Evolutionary conservation across 2,888 invertebrate genomes (phyloP), one percentile per base, ranked within the genome.

Genomic region (Sminthurides aquaticus): DNA sequence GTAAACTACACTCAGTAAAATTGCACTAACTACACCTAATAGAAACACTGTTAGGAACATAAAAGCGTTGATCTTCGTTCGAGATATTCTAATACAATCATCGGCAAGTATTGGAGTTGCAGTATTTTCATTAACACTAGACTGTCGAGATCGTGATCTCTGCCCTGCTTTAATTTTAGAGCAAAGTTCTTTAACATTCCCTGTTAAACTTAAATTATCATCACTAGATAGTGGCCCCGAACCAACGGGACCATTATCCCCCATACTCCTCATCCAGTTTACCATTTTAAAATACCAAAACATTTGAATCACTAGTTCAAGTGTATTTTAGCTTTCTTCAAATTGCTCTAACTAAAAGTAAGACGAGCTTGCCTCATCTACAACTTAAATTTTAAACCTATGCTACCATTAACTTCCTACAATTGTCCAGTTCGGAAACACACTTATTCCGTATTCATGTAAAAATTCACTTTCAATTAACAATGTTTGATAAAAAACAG

Each of bases 211-310:
- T 20, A 49, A 15, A 26, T 49, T 49, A 49, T 60, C 60, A 8
- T 60, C 60, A 27, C 49, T 25, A 11, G 24, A 34, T 34, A 34
- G 43, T 15, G 43, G 43, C 15, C 43, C 43, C 5, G 43, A 34
- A 34, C 15, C 43, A 34, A 5, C 43, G 5, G 43, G 43, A 34
- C 43, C 43, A 11, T 15, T 26, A 34, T 26, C 57, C 11, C 34
- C 25, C 62, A 28, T 49, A 24, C 34, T 54, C 3, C 58, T 49
- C n/a, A 57, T 52, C 64, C 57, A 58, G 49, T 52, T 64, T 3
- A 59, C 59, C 64, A 64, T 64, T 58, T 64, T 54, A 52, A 63
- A 57, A 22, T 20, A 61, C 15, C 52, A 64, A 49, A 28, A 54
- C 64, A 64, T 64, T 28, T 57, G 28, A n/a, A n/a, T n/a, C n/a